phyloP scores from a whole-genome alignment of 2,888 invertebrate genomes.

The Leptopterna dolabrata region DNA sequence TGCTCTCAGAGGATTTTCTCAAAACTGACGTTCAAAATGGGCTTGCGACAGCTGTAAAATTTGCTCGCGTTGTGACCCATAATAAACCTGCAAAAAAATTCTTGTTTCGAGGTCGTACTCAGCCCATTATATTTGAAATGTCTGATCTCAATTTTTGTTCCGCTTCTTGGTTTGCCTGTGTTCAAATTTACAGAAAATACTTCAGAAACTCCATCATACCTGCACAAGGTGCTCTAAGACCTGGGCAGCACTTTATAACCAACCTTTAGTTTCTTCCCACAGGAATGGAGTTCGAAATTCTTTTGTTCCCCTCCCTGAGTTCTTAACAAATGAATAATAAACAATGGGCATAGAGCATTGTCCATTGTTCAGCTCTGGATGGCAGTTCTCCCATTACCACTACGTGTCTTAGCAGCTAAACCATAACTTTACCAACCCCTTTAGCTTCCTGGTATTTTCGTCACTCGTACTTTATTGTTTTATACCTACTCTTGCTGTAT shows the following conservation, averaged over 20 bases:
- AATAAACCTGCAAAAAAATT: no score
- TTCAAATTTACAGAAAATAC: background rate
- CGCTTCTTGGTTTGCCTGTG: background rate
- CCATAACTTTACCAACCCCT: constrained; percentile 18
- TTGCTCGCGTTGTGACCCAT: no score
- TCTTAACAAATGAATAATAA: constrained; percentile 52
- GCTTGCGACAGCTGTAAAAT: no score
- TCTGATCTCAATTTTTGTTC: background rate
- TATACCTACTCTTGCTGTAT: background rate
- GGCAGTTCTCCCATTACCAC: constrained; percentile 49
- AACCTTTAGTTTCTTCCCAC: constrained; percentile 24
- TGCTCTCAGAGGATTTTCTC: no score
- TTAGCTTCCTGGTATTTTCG: constrained; percentile 24
- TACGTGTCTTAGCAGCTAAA: constrained; percentile 45
- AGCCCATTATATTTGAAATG: background rate
- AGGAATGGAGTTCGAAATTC: constrained; percentile 44
- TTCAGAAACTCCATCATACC: no score
- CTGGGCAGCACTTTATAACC: background rate
- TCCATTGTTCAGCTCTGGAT: constrained; percentile 50
- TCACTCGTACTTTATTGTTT: background rate
- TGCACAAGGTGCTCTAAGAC: background rate
- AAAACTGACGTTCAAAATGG: no score
- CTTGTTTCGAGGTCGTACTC: no score
- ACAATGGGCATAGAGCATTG: constrained; percentile 54
- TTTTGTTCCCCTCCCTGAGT: constrained; percentile 36